Conservation (phyloP, 1,140 invertebrate genomes). For the Pissodes strobi region DNA sequence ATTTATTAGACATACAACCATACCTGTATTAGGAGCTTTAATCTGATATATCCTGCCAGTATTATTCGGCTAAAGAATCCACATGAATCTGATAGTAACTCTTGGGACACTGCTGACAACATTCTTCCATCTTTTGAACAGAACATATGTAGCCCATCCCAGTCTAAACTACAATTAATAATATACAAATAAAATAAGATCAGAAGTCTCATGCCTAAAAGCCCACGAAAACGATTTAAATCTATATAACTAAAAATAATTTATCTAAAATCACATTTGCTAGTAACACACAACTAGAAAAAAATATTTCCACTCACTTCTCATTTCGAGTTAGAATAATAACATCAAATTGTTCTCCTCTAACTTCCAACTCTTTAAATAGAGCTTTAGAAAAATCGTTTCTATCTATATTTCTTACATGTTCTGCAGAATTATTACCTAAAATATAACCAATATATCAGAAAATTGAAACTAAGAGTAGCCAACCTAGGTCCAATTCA, state of each 20-base stretch:
- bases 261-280: background rate
- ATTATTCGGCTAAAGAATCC: slow-evolving; percentile 60
- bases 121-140: slow-evolving; percentile 38
- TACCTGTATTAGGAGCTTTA: slow-evolving; percentile 33
- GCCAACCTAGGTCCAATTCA: too few relatives aligned
- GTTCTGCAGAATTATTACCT: slow-evolving; percentile 8
- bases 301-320: background rate
- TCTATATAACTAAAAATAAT: background rate
- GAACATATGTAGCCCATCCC: slow-evolving; percentile 40
- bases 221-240: too few relatives aligned
- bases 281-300: slow-evolving; percentile 23
- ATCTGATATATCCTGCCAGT: slow-evolving; percentile 52
- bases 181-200: too few relatives aligned
- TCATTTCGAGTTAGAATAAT: slow-evolving; percentile 44
- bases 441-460: slow-evolving; percentile 27
- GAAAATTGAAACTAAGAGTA: too few relatives aligned
- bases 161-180: slow-evolving; percentile 23
- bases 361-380: slow-evolving; percentile 46
- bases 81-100: slow-evolving; percentile 62
- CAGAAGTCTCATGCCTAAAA: too few relatives aligned
- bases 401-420: background rate
- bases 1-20: too few relatives aligned
- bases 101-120: slow-evolving; percentile 52
- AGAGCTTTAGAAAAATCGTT: slow-evolving; percentile 28
- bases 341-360: slow-evolving; percentile 57